Conservation (phyloP, 2,888 invertebrate genomes). For the Lissonota sp. region DNA sequence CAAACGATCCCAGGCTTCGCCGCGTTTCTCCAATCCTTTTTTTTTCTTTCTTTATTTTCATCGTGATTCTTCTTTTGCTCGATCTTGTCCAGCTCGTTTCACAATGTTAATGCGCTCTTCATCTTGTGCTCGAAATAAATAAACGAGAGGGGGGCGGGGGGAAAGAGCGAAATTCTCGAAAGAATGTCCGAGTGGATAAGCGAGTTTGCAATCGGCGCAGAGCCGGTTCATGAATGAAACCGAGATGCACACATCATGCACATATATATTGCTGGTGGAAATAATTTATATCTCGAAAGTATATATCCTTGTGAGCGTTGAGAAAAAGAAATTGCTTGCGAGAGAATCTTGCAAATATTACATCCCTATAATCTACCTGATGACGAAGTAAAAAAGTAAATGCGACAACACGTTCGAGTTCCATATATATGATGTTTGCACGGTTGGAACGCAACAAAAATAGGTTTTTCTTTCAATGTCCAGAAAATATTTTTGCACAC, state of each 20-base stretch:
- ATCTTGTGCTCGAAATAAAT: constrained; percentile 42
- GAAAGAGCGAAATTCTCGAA: constrained; percentile 32
- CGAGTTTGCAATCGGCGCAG: constrained; percentile 53
- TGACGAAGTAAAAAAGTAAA: neutral
- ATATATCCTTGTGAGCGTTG: constrained; percentile 19
- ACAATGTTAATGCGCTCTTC: constrained; percentile 56
- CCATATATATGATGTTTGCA: no score
- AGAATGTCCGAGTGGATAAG: constrained; percentile 53
- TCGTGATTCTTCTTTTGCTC: constrained; percentile 38
- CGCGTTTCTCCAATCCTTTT: constrained; percentile 13
- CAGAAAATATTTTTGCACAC: neutral
- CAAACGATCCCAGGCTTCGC: no score
- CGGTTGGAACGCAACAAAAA: no score
- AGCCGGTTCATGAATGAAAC: constrained; percentile 66
- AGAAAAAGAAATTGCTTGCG: constrained; percentile 9
- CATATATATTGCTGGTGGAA: constrained; percentile 28
- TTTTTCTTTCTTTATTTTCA: constrained; percentile 14
- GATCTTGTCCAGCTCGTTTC: constrained; percentile 62
- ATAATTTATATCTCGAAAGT: constrained; percentile 27
- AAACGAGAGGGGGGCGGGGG: constrained; percentile 6
- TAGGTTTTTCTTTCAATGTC: no score
- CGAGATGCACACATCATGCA: constrained; percentile 26
- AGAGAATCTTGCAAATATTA: constrained; percentile 6
- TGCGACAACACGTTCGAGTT: neutral
- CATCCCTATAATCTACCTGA: neutral